Evolutionary conservation across 2,888 invertebrate genomes (phyloP), one percentile per base, ranked within the genome.

Genomic region (Melanotus villosus): DNA sequence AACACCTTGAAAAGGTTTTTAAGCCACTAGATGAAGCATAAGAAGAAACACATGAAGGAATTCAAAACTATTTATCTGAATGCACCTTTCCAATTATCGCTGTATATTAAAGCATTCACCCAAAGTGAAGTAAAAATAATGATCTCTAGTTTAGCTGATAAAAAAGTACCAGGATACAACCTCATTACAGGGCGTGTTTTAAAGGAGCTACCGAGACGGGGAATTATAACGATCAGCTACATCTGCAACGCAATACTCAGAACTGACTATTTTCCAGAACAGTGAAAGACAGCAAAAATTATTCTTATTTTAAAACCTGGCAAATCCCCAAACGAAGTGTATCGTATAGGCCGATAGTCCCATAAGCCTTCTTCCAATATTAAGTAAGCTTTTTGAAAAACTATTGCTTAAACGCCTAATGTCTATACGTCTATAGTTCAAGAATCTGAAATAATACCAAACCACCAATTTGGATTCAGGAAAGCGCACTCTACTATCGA

Each of bases 1-100:
- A 41, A 34, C 64, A 56, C 62, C 38, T 18, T 54, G 47, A 23
- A 57, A 45, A 41, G 9, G 52, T 52, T 5, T 52, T 52, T 26
- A 14, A 32, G 32, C 52, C 30, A 32, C 9, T 52, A 9, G 43
- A 43, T 43, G 23, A 50, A 6, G 14, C 16, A 52, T 10, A 52
- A 30, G 52, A 10, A n/a, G 52, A 52, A 52, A 32, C 14, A 7
- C 9, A 56, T 10, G 12, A 36, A 56, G 21, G 23, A 47, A 47
- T 47, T 23, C 12, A 47, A n/a, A n/a, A n/a, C n/a, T 16, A 1
- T 3, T 9, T 26, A 23, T n/a, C 18, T 47, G 47, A 23, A 47
- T 26, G 26, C 23, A 23, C 47, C 47, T 4, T 23, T 26, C 4
- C 23, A 47, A 47, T 12, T 47, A 1, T 47, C 47, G n/a, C 12